These are phyloP conservation scores for Pecten maximus DNA, from an alignment of 2,888 invertebrate species.

Conservation along the genomic window DNA sequence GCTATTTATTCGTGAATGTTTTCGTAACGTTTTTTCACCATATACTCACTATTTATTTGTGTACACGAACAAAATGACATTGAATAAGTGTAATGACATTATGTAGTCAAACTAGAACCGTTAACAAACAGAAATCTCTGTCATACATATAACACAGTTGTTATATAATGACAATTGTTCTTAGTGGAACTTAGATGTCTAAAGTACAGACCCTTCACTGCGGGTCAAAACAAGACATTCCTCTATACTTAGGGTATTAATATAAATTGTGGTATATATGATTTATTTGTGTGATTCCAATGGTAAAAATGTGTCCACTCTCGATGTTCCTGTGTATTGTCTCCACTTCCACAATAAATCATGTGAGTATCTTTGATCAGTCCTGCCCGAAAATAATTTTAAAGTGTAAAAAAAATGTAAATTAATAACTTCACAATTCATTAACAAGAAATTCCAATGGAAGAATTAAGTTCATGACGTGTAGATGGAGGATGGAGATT, in stretches of 20 bases:
- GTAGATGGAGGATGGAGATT: not conserved
- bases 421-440: too few relatives aligned
- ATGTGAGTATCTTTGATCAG: not conserved
- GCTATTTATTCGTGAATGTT: not conserved
- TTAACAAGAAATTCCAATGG: not conserved
- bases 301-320: not conserved
- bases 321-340: not conserved
- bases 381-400: not conserved
- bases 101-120: not conserved
- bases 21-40: not conserved
- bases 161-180: not conserved
- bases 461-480: not conserved
- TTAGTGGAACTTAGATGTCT: not conserved
- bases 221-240: not conserved
- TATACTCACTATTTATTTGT: not conserved
- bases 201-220: not conserved
- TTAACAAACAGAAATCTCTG: not conserved
- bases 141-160: not conserved
- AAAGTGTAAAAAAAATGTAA: too few relatives aligned
- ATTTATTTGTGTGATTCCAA: not conserved
- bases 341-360: not conserved
- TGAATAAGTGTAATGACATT: not conserved
- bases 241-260: not conserved
- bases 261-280: not conserved
- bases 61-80: not conserved